Evolutionary conservation across 2,797 vertebrate species (phyloP).

Genomic region (Coracias cyanogaster): DNA sequence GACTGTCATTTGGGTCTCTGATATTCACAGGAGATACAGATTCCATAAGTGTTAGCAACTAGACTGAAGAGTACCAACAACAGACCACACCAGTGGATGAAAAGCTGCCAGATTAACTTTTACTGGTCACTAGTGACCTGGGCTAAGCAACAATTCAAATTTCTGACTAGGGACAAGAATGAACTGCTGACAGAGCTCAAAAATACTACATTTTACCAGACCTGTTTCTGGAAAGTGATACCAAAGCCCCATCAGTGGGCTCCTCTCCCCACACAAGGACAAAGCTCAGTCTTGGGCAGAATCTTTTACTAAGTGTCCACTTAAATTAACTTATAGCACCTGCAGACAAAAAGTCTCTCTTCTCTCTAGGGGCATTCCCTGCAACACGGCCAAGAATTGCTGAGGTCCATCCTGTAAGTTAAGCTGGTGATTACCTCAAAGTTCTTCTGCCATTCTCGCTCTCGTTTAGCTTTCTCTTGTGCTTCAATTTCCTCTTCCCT

Average conservation of each 20-base stretch:
- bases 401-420: background rate
- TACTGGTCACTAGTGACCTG: background rate
- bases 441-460: slow-evolving; percentile 99
- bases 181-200: background rate
- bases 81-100: background rate
- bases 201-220: background rate
- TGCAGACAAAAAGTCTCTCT: background rate
- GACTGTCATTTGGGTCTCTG: background rate
- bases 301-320: background rate
- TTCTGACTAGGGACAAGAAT: background rate
- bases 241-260: background rate
- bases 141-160: background rate
- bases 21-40: background rate
- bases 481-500: slow-evolving; percentile 97
- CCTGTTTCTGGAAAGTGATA: background rate
- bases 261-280: background rate
- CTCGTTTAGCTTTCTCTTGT: slow-evolving; percentile 94
- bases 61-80: background rate
- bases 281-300: background rate
- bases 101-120: background rate
- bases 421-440: slow-evolving; percentile 87
- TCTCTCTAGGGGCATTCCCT: background rate
- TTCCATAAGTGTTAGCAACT: rapidly evolving
- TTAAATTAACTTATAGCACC: background rate
- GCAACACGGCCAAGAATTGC: background rate